Evolutionary conservation across 2,113 vertebrate genomes (phyloP).

Genomic region (Chunga burmeisteri): DNA sequence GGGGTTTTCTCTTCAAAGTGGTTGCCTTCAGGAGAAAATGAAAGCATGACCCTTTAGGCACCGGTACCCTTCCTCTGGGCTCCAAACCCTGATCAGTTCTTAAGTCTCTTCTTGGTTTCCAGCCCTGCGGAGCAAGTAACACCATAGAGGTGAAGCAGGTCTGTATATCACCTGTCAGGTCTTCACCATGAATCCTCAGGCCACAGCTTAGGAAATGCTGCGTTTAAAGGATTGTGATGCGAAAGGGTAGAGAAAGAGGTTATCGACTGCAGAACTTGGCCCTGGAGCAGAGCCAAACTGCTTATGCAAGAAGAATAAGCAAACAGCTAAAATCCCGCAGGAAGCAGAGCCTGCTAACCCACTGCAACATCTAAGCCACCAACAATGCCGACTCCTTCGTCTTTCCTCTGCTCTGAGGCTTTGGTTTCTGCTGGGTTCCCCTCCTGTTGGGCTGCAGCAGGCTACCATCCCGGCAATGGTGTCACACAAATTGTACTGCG

Average conservation of each 20-base stretch:
- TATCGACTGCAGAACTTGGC: neutral
- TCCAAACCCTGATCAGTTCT: neutral
- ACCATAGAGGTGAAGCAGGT: neutral
- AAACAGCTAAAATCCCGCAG: neutral
- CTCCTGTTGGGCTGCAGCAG: neutral
- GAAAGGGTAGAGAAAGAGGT: neutral
- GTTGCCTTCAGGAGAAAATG: neutral
- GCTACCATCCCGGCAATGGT: neutral
- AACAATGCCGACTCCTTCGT: fast-evolving
- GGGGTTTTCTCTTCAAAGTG: neutral
- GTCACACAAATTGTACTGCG: neutral
- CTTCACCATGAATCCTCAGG: neutral
- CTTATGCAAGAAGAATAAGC: neutral
- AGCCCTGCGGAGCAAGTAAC: neutral
- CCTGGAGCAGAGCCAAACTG: neutral
- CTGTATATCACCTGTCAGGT: neutral
- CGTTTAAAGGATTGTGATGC: neutral
- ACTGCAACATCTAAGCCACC: neutral
- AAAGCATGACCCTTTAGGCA: neutral
- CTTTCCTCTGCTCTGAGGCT: neutral
- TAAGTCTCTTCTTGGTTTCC: neutral
- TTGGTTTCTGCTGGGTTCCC: neutral
- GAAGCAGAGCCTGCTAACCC: neutral
- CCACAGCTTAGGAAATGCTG: neutral
- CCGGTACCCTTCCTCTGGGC: neutral